Evolutionary conservation across 2,888 invertebrate species (phyloP).

Genomic region (Caradrina clavipalpis): DNA sequence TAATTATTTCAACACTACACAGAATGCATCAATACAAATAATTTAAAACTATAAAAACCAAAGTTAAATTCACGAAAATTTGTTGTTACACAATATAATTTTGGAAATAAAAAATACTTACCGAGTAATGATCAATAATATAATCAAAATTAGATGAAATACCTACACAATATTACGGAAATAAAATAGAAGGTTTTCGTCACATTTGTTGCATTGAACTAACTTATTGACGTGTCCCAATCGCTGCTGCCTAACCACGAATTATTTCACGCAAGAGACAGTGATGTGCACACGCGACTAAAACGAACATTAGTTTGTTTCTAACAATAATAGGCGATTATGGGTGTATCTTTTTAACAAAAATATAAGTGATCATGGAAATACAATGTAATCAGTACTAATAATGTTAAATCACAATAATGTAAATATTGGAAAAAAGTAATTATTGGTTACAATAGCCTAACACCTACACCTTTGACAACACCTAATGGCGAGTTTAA

Average conservation of each 20-base stretch:
- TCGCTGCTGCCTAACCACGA: constrained; percentile 10
- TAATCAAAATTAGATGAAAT: constrained; percentile 24
- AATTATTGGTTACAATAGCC: no score
- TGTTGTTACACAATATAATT: not conserved
- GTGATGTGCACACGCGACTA: constrained; percentile 20
- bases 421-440: no score
- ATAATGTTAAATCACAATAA: no score
- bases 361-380: no score
- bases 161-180: constrained; percentile 30
- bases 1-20: not conserved
- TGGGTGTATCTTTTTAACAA: no score
- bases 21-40: not conserved
- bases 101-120: constrained; percentile 17
- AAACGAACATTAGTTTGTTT: not conserved
- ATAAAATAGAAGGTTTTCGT: constrained; percentile 29
- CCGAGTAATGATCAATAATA: constrained; percentile 6
- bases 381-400: no score
- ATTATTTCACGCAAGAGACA: not conserved
- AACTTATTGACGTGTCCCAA: constrained; percentile 65
- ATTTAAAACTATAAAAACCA: not conserved
- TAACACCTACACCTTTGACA: no score
- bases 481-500: no score
- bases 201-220: constrained; percentile 42
- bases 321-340: constrained; percentile 4
- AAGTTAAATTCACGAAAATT: not conserved